A percentile compares a stretch with the other conserved stretches of the same genome.
Evolutionary conservation across 2,113 vertebrate genomes (phyloP).

Genomic region (Isurus oxyrinchus): DNA sequence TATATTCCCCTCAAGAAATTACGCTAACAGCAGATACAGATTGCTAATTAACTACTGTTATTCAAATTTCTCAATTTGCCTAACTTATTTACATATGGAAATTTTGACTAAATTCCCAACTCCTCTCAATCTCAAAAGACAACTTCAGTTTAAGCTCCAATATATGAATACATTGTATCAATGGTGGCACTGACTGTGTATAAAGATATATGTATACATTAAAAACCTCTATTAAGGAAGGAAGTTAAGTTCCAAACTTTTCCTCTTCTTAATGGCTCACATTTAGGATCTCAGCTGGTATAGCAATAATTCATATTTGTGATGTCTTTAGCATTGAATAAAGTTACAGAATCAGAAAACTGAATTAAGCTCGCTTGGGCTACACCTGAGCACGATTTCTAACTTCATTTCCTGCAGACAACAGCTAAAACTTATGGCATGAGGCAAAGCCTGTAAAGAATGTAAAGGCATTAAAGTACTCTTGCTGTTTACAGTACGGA

Average conservation of each 20-base stretch:
- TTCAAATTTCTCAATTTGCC: neutral
- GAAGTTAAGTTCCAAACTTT: neutral
- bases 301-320: neutral
- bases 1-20: neutral
- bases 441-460: neutral
- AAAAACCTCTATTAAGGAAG: neutral
- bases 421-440: neutral
- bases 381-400: neutral
- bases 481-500: neutral
- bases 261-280: neutral
- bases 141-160: neutral
- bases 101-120: neutral
- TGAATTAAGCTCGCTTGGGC: neutral
- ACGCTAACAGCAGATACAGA: neutral
- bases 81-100: neutral
- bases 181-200: neutral
- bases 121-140: neutral
- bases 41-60: neutral
- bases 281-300: neutral
- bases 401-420: neutral
- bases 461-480: neutral
- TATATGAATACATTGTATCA: neutral
- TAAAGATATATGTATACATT: neutral
- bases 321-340: neutral
- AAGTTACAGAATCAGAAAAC: neutral